Conservation (phyloP, 2,888 invertebrate genomes). For the Philhelius pedissequus region DNA sequence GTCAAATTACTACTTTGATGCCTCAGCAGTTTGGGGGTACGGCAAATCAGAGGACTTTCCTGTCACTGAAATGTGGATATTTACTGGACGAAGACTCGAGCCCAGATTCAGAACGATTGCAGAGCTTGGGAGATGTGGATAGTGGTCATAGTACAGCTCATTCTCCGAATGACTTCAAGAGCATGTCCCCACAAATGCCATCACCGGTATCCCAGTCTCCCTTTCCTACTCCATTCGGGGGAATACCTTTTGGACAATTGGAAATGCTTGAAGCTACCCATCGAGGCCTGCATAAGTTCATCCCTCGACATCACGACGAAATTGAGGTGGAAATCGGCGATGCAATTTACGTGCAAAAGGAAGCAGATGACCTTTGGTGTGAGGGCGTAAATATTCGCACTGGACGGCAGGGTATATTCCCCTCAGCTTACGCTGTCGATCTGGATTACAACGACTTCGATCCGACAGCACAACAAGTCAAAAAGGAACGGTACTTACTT, state of each 20-base stretch:
- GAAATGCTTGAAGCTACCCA: conserved; percentile 96
- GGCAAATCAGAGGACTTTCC: conserved; percentile 80
- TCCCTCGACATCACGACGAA: conserved; percentile 96
- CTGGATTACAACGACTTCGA: conserved; percentile 98
- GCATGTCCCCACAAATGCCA: conserved; percentile 86
- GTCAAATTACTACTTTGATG: conserved; percentile 51
- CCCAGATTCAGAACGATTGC: conserved; percentile 90
- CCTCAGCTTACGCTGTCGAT: conserved; percentile 97
- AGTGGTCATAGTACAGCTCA: conserved; percentile 96
- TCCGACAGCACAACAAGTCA: conserved; percentile 89
- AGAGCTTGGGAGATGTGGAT: conserved; percentile 87
- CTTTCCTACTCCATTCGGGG: conserved; percentile 84
- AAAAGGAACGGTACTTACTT: conserved; percentile 92
- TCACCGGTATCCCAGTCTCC: conserved; percentile 83
- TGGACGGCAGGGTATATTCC: conserved; percentile 96
- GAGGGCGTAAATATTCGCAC: conserved; percentile 98
- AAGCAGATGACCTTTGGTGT: conserved; percentile 98
- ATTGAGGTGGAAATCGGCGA: conserved; percentile 98
- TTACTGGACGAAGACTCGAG: conserved; percentile 90
- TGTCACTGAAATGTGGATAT: conserved; percentile 87
- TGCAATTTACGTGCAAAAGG: conserved; percentile 96
- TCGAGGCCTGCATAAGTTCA: conserved; percentile 96
- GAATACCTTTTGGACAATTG: conserved; percentile 89
- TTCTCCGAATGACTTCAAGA: conserved; percentile 93
- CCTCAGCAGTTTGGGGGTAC: conserved; percentile 34